Conservation (phyloP, 2,888 invertebrate genomes). For the Hypolimnas misippus region DNA sequence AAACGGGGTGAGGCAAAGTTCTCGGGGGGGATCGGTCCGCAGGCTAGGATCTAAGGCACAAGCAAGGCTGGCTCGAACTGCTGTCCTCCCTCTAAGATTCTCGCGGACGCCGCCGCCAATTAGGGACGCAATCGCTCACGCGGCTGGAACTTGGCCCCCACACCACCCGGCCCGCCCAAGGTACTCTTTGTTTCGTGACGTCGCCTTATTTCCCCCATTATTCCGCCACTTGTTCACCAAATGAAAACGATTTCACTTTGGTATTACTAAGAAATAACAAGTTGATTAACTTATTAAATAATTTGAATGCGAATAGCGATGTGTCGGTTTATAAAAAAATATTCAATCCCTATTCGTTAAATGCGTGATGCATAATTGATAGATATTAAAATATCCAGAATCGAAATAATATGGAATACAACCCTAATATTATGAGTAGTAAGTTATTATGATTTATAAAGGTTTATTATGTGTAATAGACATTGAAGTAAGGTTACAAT, state of each 20-base stretch:
- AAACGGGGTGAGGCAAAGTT: slow-evolving; percentile 49
- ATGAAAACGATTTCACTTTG: slow-evolving; percentile 81
- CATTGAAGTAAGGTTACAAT: too few species aligned
- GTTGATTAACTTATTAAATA: neutral
- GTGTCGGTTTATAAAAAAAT: too few species aligned
- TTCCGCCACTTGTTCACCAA: slow-evolving; percentile 71
- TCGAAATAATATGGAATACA: too few species aligned
- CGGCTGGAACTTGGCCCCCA: slow-evolving; percentile 66
- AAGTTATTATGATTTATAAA: too few species aligned
- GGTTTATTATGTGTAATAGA: too few species aligned
- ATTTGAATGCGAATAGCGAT: neutral
- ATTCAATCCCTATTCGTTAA: too few species aligned
- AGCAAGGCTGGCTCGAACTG: slow-evolving; percentile 70
- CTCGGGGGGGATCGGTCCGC: slow-evolving; percentile 47
- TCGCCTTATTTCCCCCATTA: slow-evolving; percentile 57
- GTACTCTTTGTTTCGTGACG: slow-evolving; percentile 73
- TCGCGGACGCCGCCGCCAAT: slow-evolving; percentile 84
- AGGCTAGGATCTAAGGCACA: slow-evolving; percentile 61
- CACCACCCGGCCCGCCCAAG: slow-evolving; percentile 50
- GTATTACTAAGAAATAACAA: slow-evolving; percentile 55
- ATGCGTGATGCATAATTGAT: too few species aligned
- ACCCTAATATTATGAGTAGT: too few species aligned
- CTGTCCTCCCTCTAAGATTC: slow-evolving; percentile 84
- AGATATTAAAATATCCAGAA: too few species aligned
- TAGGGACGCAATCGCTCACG: slow-evolving; percentile 84